Percentiles rank a stretch among this genome's conserved stretches.
phyloP scores from a whole-genome alignment of 1,140 invertebrate species.

The Drosophila nannoptera region DNA sequence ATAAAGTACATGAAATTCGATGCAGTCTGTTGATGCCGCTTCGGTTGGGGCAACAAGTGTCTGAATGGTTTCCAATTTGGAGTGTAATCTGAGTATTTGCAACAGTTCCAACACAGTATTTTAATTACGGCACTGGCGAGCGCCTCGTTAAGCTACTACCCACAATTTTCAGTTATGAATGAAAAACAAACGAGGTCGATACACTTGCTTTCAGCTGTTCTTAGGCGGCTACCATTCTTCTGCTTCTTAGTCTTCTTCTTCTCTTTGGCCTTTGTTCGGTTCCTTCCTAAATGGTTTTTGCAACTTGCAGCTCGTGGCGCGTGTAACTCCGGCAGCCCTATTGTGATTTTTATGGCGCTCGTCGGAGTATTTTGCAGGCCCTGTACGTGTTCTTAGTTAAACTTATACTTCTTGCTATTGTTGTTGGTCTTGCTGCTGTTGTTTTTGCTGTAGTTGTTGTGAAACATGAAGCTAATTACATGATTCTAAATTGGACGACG shows the following conservation, averaged over 20 bases:
- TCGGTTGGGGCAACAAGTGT: constrained; percentile 57
- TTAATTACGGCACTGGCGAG: constrained; percentile 16
- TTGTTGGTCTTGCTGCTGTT: constrained; percentile 33
- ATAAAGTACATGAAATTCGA: constrained; percentile 66
- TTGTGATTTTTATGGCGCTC: constrained; percentile 68
- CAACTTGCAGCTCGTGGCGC: constrained; percentile 33
- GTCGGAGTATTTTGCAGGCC: constrained; percentile 26
- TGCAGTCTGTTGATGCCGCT: constrained; percentile 29
- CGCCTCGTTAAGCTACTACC: constrained; percentile 19
- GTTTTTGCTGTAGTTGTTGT: constrained; percentile 26
- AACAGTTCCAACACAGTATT: constrained; percentile 11
- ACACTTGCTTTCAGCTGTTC: constrained; percentile 46
- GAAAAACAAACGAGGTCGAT: constrained; percentile 62
- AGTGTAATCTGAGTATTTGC: constrained; percentile 47
- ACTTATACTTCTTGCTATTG: constrained; percentile 25
- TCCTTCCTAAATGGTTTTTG: constrained; percentile 50
- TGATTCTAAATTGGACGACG: constrained; percentile 65
- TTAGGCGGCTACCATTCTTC: not conserved
- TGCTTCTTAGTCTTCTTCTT: not conserved
- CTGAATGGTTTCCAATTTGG: constrained; percentile 30
- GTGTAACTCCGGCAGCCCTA: constrained; percentile 64
- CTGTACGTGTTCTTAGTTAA: constrained; percentile 60
- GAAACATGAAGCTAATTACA: constrained; percentile 54
- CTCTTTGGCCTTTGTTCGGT: constrained; percentile 30
- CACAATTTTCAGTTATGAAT: constrained; percentile 38